Percentiles rank a stretch among this genome's conserved stretches.
Conservation (phyloP, 2,797 vertebrate species). For the Sitta carolinensis region DNA sequence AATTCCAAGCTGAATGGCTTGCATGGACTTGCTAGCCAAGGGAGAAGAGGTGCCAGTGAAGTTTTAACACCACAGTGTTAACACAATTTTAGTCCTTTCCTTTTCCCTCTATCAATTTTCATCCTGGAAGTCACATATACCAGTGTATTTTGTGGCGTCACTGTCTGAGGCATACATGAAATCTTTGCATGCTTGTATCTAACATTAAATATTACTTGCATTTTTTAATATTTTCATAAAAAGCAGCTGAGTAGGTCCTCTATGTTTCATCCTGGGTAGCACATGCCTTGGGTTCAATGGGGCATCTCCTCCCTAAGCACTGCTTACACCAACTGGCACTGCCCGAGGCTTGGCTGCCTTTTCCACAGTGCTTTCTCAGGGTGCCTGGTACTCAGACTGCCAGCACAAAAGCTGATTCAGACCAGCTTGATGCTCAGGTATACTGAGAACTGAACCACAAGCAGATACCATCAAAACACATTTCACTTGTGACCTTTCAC, state of each 20-base stretch:
- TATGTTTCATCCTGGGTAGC: not conserved
- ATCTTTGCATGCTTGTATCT: not conserved
- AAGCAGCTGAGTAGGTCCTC: not conserved
- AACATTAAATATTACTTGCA: not conserved
- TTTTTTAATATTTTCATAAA: not conserved
- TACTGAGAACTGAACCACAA: constrained; percentile 77
- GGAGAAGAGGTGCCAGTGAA: not conserved
- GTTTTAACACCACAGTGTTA: not conserved
- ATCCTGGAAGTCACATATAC: not conserved
- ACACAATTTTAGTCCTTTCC: not conserved
- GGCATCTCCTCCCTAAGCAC: not conserved
- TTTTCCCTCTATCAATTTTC: not conserved
- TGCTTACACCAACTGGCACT: not conserved
- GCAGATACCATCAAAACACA: constrained; percentile 83
- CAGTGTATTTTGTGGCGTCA: not conserved
- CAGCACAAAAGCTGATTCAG: constrained; percentile 79
- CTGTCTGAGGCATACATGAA: not conserved
- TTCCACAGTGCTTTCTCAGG: constrained; percentile 62
- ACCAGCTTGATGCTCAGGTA: constrained; percentile 73
- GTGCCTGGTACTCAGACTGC: constrained; percentile 64
- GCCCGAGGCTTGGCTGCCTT: constrained; percentile 41
- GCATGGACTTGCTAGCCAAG: not conserved
- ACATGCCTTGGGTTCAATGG: not conserved
- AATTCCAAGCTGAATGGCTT: not conserved
- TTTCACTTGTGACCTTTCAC: constrained; percentile 84